These are phyloP conservation scores for Drosophila sp. DNA, from an alignment of 1,140 invertebrate species.

Conservation along the genomic window DNA sequence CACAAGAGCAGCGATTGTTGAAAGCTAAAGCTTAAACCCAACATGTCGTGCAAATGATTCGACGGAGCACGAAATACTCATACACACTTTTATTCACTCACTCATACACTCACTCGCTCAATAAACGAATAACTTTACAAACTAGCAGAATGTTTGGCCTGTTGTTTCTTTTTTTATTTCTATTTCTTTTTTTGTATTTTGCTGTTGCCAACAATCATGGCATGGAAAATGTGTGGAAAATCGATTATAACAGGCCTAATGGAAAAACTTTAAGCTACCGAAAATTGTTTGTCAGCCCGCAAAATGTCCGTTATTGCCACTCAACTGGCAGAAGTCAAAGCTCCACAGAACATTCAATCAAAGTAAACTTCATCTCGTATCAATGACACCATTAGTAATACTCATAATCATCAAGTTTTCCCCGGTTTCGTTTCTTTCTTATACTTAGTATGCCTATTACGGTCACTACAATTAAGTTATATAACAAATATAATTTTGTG, in stretches of 20 bases:
- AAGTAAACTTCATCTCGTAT: neutral
- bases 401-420: slow-evolving; percentile 2
- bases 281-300: slow-evolving; percentile 45
- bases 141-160: slow-evolving; percentile 40
- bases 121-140: slow-evolving; percentile 47
- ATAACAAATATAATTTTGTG: slow-evolving; percentile 36
- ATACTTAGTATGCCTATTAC: slow-evolving; percentile 7
- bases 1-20: slow-evolving; percentile 27
- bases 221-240: slow-evolving; percentile 67
- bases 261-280: slow-evolving; percentile 58
- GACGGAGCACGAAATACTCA: slow-evolving; percentile 35
- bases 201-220: slow-evolving; percentile 30
- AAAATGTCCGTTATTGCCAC: slow-evolving; percentile 23
- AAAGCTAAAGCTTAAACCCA: slow-evolving; percentile 33
- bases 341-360: slow-evolving; percentile 24
- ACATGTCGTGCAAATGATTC: slow-evolving; percentile 32
- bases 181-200: neutral
- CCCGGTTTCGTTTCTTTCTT: neutral
- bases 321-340: slow-evolving; percentile 6
- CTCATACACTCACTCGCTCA: neutral
- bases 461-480: slow-evolving; percentile 37
- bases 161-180: slow-evolving; percentile 1
- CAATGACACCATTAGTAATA: slow-evolving; percentile 8
- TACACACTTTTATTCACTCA: slow-evolving; percentile 13
- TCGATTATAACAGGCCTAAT: slow-evolving; percentile 64